Evolutionary conservation across 1,140 invertebrate species (phyloP).

Genomic region (Drosophila nannoptera): DNA sequence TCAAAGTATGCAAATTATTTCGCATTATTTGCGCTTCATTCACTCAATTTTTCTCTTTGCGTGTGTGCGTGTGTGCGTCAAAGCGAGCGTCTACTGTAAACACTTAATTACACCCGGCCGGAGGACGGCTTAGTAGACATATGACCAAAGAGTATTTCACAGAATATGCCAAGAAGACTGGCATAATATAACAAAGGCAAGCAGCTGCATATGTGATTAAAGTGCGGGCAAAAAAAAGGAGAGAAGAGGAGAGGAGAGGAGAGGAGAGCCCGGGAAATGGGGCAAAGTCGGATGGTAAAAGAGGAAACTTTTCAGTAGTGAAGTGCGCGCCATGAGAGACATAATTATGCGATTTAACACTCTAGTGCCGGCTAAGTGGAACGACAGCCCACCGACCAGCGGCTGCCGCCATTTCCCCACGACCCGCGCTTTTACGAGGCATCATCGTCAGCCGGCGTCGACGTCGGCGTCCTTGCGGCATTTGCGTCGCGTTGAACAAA

Average conservation of each 20-base stretch:
- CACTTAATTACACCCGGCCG: slow-evolving; percentile 59
- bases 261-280: slow-evolving; percentile 29
- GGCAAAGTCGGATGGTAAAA: slow-evolving; percentile 45
- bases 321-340: slow-evolving; percentile 73
- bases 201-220: slow-evolving; percentile 47
- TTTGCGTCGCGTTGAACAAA: slow-evolving; percentile 52
- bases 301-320: slow-evolving; percentile 64
- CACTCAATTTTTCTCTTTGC: slow-evolving; percentile 47
- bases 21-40: slow-evolving; percentile 61
- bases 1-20: slow-evolving; percentile 72
- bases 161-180: slow-evolving; percentile 40
- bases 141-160: slow-evolving; percentile 51
- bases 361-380: slow-evolving; percentile 67
- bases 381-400: slow-evolving; percentile 41
- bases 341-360: slow-evolving; percentile 78
- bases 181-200: slow-evolving; percentile 47
- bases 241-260: slow-evolving; percentile 3
- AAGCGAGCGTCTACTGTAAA: slow-evolving; percentile 12
- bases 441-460: slow-evolving; percentile 1
- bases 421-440: not conserved
- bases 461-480: slow-evolving; percentile 17
- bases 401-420: not conserved
- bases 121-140: slow-evolving; percentile 57
- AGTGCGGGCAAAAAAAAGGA: slow-evolving; percentile 30
- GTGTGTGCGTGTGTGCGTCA: slow-evolving; percentile 5